Base-by-base conservation (phyloP, 1,140 invertebrate species). In the Lepidurus couesii region DNA sequence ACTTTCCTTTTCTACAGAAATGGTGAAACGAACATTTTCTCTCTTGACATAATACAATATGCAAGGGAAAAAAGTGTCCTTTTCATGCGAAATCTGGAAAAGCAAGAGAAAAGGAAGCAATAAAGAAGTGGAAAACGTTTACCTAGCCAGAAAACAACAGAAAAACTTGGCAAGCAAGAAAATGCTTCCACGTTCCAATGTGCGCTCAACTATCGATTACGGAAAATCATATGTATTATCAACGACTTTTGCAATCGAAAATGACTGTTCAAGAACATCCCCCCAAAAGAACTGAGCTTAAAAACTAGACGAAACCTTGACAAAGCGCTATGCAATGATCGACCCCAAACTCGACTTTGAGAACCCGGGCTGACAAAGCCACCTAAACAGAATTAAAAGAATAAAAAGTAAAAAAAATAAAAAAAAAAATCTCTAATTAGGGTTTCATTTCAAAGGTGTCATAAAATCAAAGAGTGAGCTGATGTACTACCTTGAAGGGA, bases 301-400 rank as follows among this genome's bases (percentile, higher is more conserved):
- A 13, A 7, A n/a, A 24, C 84, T 80, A 86, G 43, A 80, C 78
- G 85, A 91, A 93, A 13, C 92, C 89, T 84, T 89, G 90, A 85
- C 92, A 93, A 44, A 95, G 81, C 4, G 91, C 90, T 74, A 94
- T 87, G 24, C 90, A 92, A 84, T 97, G 95, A 86, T 97, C 95
- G 10, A 95, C 89, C 78, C 95, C 94, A 86, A 92, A 93, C 74
- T 87, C 86, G 7, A 95, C 87, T 81, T 91, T 90, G 44, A 88
- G 82, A 0, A 93, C 92, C 83, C 90, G 86, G 7, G 91, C 93
- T 75, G 92, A 92, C 44, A 96, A 84, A 8, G 90, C 85, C 43
- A 94, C 89, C 89, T 91, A 79, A 34, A 82, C 81, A 74, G 80
- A 77, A 80, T 16, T 77, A 78, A 34, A 77, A 8, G 79, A 80